Base-by-base conservation (phyloP, 1,140 invertebrate species). In the Vanessa tameamea region DNA sequence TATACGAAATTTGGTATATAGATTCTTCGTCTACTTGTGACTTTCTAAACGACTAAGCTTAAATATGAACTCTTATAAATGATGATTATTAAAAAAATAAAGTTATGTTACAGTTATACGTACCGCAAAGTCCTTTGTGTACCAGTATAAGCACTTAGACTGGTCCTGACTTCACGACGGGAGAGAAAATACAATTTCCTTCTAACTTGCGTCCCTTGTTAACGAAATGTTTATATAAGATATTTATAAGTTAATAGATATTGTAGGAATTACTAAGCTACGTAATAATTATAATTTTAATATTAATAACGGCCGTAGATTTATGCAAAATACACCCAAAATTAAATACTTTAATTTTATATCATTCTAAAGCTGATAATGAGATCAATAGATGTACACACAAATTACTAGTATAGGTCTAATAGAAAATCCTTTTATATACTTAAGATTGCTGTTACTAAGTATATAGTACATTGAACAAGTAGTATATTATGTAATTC, bases 121-220 rank as follows among this genome's bases (percentile, higher is more conserved):
- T 31, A 50, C 48, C 37, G 59, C 61, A 53, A 47, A 48, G 50
- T 20, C 48, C 50, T 23, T 43, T 59, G 26, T 47, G 47, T 64
- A 63, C 15, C 50, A 64, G 59, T 53, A 64, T 64, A 71, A 64
- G 69, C 69, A 71, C 69, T 71, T 64, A 63, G 47, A 59, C 66
- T 47, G 16, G 16, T 13, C 47, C 57, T 70, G 47, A 37, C 57
- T 31, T 61, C 57, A 31, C 57, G 26, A 37, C 57, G 57, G 57
- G 57, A 37, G 11, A 37, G 57, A 61, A 61, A 61, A 31, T 37
- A 37, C 26, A 15, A 61, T 61, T 61, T 61, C 15, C 57, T 37
- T 37, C 57, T 31, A 15, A 61, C 57, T 37, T 23, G 26, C 57
- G 31, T 61, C 15, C 15, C 20, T 26, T 59, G n/a, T 53, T 53